Percentiles rank a stretch among this genome's conserved stretches.
phyloP scores from a whole-genome alignment of 2,888 invertebrate species.

The Linhomoeus sp. region DNA sequence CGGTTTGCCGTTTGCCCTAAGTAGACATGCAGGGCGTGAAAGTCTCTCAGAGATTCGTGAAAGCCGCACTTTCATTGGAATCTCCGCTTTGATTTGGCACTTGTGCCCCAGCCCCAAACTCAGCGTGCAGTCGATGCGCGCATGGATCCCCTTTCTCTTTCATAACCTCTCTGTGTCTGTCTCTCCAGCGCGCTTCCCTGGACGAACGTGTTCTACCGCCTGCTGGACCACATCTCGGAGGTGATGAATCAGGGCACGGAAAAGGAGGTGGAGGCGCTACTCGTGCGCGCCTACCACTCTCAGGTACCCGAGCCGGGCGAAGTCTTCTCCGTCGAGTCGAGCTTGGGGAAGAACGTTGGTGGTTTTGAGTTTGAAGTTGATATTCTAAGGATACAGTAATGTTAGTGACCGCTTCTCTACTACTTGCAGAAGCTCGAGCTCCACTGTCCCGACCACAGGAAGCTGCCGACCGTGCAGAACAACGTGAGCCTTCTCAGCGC shows the following conservation, averaged over 20 bases:
- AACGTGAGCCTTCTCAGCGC: slow-evolving; percentile 63
- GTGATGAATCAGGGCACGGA: slow-evolving; percentile 37
- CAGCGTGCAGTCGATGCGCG: too few species aligned
- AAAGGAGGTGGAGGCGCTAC: slow-evolving; percentile 15
- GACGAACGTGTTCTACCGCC: slow-evolving; percentile 80
- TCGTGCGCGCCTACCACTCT: slow-evolving; percentile 19
- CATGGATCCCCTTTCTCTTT: too few species aligned
- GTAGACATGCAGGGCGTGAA: too few species aligned
- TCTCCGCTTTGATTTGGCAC: too few species aligned
- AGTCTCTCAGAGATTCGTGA: too few species aligned
- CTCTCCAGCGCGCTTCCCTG: slow-evolving; percentile 68
- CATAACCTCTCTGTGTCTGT: too few species aligned
- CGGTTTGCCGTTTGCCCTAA: too few species aligned
- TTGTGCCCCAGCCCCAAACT: too few species aligned
- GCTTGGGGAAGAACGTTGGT: slow-evolving; percentile 3
- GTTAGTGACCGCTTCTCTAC: too few species aligned
- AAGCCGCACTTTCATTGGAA: too few species aligned
- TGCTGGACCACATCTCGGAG: slow-evolving; percentile 60
- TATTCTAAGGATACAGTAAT: not conserved
- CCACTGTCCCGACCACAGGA: slow-evolving; percentile 54
- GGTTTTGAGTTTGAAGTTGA: slow-evolving; percentile 3
- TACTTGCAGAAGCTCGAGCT: slow-evolving; percentile 52
- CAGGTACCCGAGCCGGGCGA: slow-evolving; percentile 19
- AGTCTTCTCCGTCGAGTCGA: slow-evolving; percentile 9
- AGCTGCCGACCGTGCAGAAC: slow-evolving; percentile 79